phyloP scores from a whole-genome alignment of 30 jellyfish, hydroid and myxozoan species.

The Aurelia sp. region DNA sequence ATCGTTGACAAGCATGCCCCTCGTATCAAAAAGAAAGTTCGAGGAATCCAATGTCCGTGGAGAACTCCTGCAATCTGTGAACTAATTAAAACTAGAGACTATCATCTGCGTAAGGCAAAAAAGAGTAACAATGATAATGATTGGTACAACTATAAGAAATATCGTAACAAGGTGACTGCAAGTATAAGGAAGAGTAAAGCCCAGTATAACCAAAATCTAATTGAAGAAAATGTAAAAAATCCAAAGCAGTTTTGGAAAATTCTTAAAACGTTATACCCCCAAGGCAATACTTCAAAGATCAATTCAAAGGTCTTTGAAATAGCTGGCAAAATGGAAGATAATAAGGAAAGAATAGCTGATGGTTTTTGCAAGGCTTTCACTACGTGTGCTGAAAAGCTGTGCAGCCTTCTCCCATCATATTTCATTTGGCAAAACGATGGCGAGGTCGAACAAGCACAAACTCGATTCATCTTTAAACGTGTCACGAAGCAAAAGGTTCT shows the following conservation, averaged over 20 bases:
- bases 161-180: constrained; percentile 54
- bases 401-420: background rate
- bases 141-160: too few species aligned
- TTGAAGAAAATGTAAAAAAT: background rate
- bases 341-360: background rate
- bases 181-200: constrained; percentile 27
- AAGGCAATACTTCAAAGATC: too few species aligned
- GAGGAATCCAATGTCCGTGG: constrained; percentile 50
- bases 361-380: constrained; percentile 49
- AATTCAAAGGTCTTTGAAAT: too few species aligned
- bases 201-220: constrained; percentile 28
- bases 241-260: background rate
- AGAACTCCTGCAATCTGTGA: constrained; percentile 41
- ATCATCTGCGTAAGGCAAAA: constrained; percentile 47
- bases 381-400: constrained; percentile 43
- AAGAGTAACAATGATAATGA: constrained; percentile 7
- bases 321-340: too few species aligned
- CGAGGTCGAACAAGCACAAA: too few species aligned
- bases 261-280: too few species aligned
- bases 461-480: too few species aligned
- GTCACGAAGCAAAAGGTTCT: too few species aligned
- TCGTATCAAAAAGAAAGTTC: constrained; percentile 28
- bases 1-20: constrained; percentile 46
- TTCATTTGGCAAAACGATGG: constrained; percentile 51
- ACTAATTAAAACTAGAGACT: constrained; percentile 45